Evolutionary conservation across 2,888 invertebrate genomes (phyloP).

Genomic region (Cheilosia scutellata): DNA sequence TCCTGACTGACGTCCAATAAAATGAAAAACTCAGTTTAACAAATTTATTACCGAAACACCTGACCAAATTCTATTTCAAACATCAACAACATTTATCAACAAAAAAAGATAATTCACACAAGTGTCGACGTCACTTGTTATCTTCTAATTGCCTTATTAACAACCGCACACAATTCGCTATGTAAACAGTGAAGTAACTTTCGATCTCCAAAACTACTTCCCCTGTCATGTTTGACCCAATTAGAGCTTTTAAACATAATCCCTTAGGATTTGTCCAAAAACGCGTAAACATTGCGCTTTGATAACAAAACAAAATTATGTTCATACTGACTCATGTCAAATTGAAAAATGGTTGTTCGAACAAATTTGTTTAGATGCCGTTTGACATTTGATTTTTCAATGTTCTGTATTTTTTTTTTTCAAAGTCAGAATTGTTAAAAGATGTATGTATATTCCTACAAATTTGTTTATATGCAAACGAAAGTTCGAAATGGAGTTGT

Average conservation of each 20-base stretch:
- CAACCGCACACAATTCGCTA: conserved; percentile 13
- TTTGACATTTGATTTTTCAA: conserved; percentile 25
- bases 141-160: conserved; percentile 40
- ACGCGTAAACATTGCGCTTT: not conserved
- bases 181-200: conserved; percentile 15
- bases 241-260: conserved; percentile 38
- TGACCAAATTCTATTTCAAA: conserved; percentile 34
- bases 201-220: conserved; percentile 39
- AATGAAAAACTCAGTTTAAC: not conserved
- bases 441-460: not conserved
- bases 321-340: not conserved
- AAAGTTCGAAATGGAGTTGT: not conserved
- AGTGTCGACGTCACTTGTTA: conserved; percentile 44
- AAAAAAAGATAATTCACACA: conserved; percentile 15
- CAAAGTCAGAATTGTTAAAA: not conserved
- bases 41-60: conserved; percentile 45
- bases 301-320: not conserved
- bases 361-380: conserved; percentile 46
- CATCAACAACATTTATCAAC: conserved; percentile 40
- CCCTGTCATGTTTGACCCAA: conserved; percentile 60
- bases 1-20: conserved; percentile 10
- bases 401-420: not conserved
- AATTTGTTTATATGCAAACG: conserved; percentile 39
- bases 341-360: conserved; percentile 8
- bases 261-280: conserved; percentile 29